phyloP scores from a whole-genome alignment of 2,113 vertebrate genomes.

The Brachionichthys hirsutus region DNA sequence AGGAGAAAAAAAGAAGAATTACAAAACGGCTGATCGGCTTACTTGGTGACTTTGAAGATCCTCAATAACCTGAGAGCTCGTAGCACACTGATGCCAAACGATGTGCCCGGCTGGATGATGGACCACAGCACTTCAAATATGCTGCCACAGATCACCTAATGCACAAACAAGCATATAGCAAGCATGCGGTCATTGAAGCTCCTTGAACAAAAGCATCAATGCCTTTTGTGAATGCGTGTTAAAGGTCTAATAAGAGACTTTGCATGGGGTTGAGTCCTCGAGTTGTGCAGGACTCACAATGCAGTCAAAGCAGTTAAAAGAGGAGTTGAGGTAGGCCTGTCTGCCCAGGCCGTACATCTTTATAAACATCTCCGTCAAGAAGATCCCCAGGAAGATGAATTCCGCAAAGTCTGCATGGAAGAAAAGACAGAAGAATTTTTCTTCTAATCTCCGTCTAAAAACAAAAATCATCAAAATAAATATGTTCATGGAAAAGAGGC shows the following conservation, averaged over 20 bases:
- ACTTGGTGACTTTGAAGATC: constrained; percentile 99
- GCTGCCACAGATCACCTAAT: constrained; percentile 92
- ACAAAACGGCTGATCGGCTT: constrained; percentile 63
- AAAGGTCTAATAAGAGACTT: too few relatives aligned
- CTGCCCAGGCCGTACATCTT: constrained; percentile 93
- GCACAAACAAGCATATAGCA: constrained; percentile 25
- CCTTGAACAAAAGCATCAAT: background rate
- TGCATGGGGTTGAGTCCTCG: background rate
- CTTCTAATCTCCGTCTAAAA: too few relatives aligned
- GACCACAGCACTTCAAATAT: constrained; percentile 97
- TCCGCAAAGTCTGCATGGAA: constrained; percentile 87
- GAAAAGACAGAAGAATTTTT: background rate
- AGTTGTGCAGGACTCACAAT: constrained; percentile 81
- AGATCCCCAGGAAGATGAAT: constrained; percentile 95
- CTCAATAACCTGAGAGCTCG: constrained; percentile 97
- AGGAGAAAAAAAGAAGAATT: background rate
- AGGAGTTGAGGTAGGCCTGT: constrained; percentile 93
- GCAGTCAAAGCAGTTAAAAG: constrained; percentile 97
- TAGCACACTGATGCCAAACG: constrained; percentile 95
- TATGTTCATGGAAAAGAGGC: background rate
- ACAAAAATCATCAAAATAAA: too few relatives aligned
- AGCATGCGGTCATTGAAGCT: background rate
- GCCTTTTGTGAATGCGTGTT: background rate
- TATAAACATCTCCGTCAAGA: constrained; percentile 94
- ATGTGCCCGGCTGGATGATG: constrained; percentile 93